Conservation (phyloP, 2,888 invertebrate species). For the Orthosia gothica region DNA sequence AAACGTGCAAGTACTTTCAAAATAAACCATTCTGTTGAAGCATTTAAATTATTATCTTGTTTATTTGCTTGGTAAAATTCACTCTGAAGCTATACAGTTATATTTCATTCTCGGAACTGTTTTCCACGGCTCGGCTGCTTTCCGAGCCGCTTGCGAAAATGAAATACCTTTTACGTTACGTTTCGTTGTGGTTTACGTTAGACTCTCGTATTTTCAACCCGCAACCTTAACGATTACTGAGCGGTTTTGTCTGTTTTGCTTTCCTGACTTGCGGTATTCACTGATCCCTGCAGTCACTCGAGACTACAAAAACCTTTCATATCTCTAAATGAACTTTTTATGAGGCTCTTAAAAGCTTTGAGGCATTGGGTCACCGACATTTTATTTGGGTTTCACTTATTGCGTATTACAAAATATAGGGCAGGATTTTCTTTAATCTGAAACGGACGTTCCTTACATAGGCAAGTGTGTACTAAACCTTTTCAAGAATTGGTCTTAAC, state of each 20-base stretch:
- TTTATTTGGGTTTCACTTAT: slow-evolving; percentile 52
- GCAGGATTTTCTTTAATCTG: slow-evolving; percentile 57
- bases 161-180: slow-evolving; percentile 71
- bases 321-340: slow-evolving; percentile 80
- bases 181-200: slow-evolving; percentile 71
- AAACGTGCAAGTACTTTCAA: slow-evolving; percentile 13
- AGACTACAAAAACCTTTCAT: slow-evolving; percentile 75
- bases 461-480: not conserved
- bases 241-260: slow-evolving; percentile 73
- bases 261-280: slow-evolving; percentile 72
- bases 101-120: slow-evolving; percentile 60
- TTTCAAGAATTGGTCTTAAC: slow-evolving; percentile 9
- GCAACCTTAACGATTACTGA: slow-evolving; percentile 71
- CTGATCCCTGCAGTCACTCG: slow-evolving; percentile 70
- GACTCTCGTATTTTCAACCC: slow-evolving; percentile 67
- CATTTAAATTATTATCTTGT: slow-evolving; percentile 49
- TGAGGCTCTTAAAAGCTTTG: slow-evolving; percentile 72
- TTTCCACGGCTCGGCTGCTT: slow-evolving; percentile 63
- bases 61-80: slow-evolving; percentile 53
- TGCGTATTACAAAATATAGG: slow-evolving; percentile 40
- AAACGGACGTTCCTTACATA: not conserved
- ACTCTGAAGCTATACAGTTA: slow-evolving; percentile 45
- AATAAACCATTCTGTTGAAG: slow-evolving; percentile 24
- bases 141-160: slow-evolving; percentile 68
- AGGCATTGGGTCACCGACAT: slow-evolving; percentile 80